Percentiles rank a stretch among this genome's conserved stretches.
Evolutionary conservation across 2,113 vertebrate species (phyloP).

Genomic region (Bombycilla garrulus): DNA sequence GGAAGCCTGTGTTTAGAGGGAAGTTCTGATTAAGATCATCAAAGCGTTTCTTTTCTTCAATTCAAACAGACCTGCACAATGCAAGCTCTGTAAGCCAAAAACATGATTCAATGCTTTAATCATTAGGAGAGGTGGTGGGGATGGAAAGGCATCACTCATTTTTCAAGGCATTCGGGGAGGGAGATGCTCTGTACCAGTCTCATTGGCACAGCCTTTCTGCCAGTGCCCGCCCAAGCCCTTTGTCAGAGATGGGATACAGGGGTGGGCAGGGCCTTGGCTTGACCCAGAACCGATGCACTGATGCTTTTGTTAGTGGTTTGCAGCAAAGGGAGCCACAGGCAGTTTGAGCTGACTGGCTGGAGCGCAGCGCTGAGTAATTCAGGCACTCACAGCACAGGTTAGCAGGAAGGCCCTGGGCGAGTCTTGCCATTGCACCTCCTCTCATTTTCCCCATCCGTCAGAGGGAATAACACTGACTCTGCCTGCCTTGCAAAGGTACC

Average conservation of each 20-base stretch:
- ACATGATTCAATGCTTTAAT: not conserved
- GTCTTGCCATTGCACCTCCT: not conserved
- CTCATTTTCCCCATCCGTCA: not conserved
- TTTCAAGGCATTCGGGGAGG: not conserved
- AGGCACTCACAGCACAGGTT: not conserved
- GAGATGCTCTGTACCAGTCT: not conserved
- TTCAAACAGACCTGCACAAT: not conserved
- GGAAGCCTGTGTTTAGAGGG: not conserved
- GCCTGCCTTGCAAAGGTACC: not conserved
- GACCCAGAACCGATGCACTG: not conserved
- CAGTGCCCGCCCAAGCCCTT: not conserved
- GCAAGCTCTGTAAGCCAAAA: not conserved
- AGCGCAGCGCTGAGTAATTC: not conserved
- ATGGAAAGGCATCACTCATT: not conserved
- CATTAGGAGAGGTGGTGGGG: not conserved
- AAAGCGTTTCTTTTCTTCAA: conserved; percentile 5
- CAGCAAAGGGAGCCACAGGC: not conserved
- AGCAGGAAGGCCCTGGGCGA: not conserved
- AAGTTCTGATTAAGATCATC: conserved; percentile 39
- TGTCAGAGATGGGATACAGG: not conserved
- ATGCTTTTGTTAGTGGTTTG: not conserved
- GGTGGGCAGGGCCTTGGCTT: fast-evolving
- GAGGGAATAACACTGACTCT: not conserved
- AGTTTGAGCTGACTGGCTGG: not conserved
- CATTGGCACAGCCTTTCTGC: not conserved